Percentiles rank a stretch among this genome's conserved stretches.
phyloP scores from a whole-genome alignment of 2,888 invertebrate species.

The Harpalus rubripes region DNA sequence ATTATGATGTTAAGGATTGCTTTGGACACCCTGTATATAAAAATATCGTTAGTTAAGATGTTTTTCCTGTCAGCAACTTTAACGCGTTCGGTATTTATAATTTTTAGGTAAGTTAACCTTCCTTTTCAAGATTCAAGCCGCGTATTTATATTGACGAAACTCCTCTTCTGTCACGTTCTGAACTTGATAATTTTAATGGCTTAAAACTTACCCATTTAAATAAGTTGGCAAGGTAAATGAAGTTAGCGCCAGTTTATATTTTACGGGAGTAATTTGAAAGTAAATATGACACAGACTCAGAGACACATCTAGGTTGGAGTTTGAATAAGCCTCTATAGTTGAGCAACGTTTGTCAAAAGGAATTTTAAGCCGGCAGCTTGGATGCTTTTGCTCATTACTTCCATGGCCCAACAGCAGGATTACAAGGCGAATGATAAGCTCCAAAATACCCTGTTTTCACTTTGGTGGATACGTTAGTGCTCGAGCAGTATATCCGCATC shows the following conservation, averaged over 20 bases:
- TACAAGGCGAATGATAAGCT: background rate
- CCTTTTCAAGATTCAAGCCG: background rate
- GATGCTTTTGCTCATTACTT: conserved; percentile 1
- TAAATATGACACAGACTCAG: background rate
- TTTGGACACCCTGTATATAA: no score
- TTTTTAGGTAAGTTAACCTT: no score
- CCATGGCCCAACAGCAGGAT: background rate
- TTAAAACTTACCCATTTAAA: conserved; percentile 2
- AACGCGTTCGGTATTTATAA: no score
- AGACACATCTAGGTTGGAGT: background rate
- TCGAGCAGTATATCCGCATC: no score
- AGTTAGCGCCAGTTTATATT: background rate
- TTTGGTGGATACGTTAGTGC: no score
- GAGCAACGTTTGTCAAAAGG: background rate
- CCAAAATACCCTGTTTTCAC: background rate
- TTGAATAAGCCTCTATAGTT: no score
- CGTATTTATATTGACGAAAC: background rate
- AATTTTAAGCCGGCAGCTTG: background rate
- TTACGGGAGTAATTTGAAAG: background rate
- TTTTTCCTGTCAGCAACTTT: no score
- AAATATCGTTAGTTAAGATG: no score
- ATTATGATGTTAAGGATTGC: no score
- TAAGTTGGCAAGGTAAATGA: background rate
- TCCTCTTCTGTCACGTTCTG: background rate
- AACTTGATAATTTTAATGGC: conserved; percentile 11